These are phyloP conservation scores for Epirrita christyi DNA, from an alignment of 2,888 invertebrate genomes.

Conservation along the genomic window DNA sequence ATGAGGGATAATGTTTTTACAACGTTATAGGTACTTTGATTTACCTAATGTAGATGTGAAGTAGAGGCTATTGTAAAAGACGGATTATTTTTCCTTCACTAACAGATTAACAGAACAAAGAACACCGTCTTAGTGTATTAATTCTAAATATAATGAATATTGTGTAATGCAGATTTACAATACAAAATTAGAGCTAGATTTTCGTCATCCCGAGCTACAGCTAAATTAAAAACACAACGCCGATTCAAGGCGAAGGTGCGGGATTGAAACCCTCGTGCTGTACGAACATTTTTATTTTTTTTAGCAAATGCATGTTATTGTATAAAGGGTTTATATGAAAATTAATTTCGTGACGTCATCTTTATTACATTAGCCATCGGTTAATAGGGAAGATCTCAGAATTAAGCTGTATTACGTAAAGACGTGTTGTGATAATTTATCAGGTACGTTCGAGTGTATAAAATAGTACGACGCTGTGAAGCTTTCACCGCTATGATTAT, in stretches of 20 bases:
- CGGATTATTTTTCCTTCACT: not conserved
- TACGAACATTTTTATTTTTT: constrained; percentile 11
- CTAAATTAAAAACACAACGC: too few relatives aligned
- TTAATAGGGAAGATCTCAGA: constrained; percentile 23
- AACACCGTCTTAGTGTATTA: too few relatives aligned
- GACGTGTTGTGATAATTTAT: constrained; percentile 27
- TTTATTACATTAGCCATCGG: constrained; percentile 28
- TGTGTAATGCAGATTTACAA: too few relatives aligned
- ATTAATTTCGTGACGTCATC: constrained; percentile 28
- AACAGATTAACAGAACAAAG: not conserved
- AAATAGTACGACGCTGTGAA: constrained; percentile 21
- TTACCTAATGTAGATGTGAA: too few relatives aligned
- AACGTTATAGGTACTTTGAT: not conserved
- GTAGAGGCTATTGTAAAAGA: not conserved
- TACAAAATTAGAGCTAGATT: too few relatives aligned
- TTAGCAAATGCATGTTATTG: too few relatives aligned
- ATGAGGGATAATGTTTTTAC: constrained; percentile 6
- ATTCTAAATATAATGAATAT: too few relatives aligned
- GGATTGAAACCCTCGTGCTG: too few relatives aligned
- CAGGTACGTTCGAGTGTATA: constrained; percentile 8
- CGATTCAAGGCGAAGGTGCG: too few relatives aligned
- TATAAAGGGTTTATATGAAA: constrained; percentile 15
- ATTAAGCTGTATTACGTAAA: constrained; percentile 27
- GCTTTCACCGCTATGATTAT: constrained; percentile 16
- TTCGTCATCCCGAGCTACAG: too few relatives aligned